Percentiles rank a stretch among this genome's conserved stretches.
Evolutionary conservation across 2,797 vertebrate genomes (phyloP).

Genomic region (Xenops minutus): DNA sequence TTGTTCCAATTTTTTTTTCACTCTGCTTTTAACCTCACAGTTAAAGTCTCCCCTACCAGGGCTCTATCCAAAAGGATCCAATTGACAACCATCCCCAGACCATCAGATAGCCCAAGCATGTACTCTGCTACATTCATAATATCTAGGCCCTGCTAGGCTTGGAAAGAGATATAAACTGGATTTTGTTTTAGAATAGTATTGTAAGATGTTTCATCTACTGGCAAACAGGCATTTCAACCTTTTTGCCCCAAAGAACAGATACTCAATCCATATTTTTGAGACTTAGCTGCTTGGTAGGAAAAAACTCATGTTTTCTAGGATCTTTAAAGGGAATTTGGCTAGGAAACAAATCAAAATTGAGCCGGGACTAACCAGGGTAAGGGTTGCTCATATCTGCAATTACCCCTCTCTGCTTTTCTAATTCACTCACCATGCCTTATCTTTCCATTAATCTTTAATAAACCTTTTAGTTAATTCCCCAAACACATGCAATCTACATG

Average conservation of each 20-base stretch:
- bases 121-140: background rate
- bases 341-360: slow-evolving; percentile 29
- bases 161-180: background rate
- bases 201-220: background rate
- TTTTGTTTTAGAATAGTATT: background rate
- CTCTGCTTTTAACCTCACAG: background rate
- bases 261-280: background rate
- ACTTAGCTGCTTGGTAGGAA: background rate
- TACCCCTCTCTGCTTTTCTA: slow-evolving; percentile 65
- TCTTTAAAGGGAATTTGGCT: background rate
- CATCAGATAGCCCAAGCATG: background rate
- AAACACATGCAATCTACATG: slow-evolving; percentile 43
- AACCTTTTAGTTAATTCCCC: slow-evolving; percentile 70
- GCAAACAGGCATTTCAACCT: background rate
- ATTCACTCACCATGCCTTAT: slow-evolving; percentile 58
- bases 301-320: background rate
- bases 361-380: slow-evolving; percentile 40
- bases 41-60: background rate
- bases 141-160: background rate
- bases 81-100: background rate
- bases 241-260: background rate
- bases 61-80: background rate
- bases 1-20: background rate
- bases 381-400: slow-evolving; percentile 56
- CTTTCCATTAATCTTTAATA: slow-evolving; percentile 71